These are phyloP conservation scores for Eulimnadia texana DNA, from an alignment of 1,140 invertebrate genomes.

Conservation along the genomic window DNA sequence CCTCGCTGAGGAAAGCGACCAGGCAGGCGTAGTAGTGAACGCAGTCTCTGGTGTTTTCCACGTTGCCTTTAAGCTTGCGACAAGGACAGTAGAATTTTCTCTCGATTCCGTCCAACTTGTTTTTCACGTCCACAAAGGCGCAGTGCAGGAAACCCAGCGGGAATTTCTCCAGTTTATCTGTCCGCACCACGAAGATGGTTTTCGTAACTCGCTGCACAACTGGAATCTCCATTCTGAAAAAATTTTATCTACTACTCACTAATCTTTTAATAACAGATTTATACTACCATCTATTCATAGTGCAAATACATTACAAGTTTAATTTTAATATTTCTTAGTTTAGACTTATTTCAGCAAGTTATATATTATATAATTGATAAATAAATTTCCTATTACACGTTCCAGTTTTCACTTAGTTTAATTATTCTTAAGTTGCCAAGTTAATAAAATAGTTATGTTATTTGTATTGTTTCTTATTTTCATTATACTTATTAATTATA, in stretches of 20 bases:
- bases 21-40: constrained; percentile 54
- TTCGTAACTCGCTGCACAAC: constrained; percentile 61
- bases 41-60: constrained; percentile 19
- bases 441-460: neutral
- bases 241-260: too few relatives aligned
- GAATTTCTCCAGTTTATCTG: constrained; percentile 48
- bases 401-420: neutral
- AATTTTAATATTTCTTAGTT: too few relatives aligned
- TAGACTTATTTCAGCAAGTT: too few relatives aligned
- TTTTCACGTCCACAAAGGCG: constrained; percentile 37
- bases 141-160: constrained; percentile 61
- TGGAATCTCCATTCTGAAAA: constrained; percentile 32
- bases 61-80: constrained; percentile 42
- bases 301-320: too few relatives aligned
- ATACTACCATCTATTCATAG: neutral
- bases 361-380: too few relatives aligned
- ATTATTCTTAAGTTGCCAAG: neutral
- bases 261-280: neutral
- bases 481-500: neutral
- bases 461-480: constrained; percentile 3
- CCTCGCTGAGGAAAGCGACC: constrained; percentile 60
- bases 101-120: constrained; percentile 38
- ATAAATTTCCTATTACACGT: too few relatives aligned
- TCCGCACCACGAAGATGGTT: constrained; percentile 61
- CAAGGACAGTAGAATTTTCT: constrained; percentile 49